Evolutionary conservation across 2,888 invertebrate species (phyloP), one percentile per base, ranked within the genome.

Genomic region (Pachydiplax longipennis): DNA sequence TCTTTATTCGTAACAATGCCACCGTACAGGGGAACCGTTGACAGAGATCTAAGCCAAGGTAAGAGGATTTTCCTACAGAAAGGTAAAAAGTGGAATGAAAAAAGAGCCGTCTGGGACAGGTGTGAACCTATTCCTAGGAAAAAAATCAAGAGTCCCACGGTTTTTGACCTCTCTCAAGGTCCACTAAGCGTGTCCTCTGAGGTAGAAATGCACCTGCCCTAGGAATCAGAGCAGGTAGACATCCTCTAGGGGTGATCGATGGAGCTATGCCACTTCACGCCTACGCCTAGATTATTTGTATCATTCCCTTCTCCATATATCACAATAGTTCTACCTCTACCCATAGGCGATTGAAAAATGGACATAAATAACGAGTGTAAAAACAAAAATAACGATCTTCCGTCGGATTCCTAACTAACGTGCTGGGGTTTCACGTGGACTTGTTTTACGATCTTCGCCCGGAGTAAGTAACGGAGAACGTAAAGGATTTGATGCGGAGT

Each of bases 211-310:
- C 87, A 87, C 87, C 87, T 87, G 87, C 87, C 87, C 35, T 12
- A 37, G 35, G 87, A 87, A 87, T 87, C 61, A n/a, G 61, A 15
- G 61, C 87, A 87, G 87, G 87, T 87, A 87, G 87, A n/a, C 61
- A 13, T 31, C 31, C 25, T 25, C 73, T 65, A 5, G n/a, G 35
- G 37, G 58, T 65, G 87, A 87, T 61, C 12, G 87, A 87, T 40
- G 87, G n/a, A 35, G 58, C 58, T 37, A 13, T 4, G 53, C 61
- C 53, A n/a, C 65, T 58, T 48, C 87, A 61, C 87, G 87, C 87
- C 87, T 22, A 61, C 87, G 87, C 61, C 2, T 6, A n/a, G 58
- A 87, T 61, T 87, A 35, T 83, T 87, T 87, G 18, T 35, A 82
- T 25, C 82, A 83, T 37, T 87, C 87, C 31, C n/a, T 35, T 8